These are phyloP conservation scores for Achatina immaculata DNA, from an alignment of 1,140 invertebrate genomes.

Conservation along the genomic window DNA sequence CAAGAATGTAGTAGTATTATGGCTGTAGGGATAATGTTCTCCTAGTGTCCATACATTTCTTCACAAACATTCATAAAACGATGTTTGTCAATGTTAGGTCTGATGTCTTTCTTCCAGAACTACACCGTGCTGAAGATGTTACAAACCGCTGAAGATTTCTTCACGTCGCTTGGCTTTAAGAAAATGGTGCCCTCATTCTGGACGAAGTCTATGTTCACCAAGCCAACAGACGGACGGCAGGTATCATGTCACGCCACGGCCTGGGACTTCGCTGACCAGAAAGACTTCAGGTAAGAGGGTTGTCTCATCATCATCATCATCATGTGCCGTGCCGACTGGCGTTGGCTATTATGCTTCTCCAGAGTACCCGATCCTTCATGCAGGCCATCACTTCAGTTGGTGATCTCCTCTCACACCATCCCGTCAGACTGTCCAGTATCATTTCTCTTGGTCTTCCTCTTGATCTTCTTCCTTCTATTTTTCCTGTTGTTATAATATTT, in stretches of 20 bases:
- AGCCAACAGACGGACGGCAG: constrained; percentile 77
- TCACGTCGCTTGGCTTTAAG: constrained; percentile 84
- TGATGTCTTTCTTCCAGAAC: constrained; percentile 70
- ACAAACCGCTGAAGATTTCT: constrained; percentile 87
- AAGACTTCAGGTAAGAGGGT: constrained; percentile 80
- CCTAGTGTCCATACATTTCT: neutral
- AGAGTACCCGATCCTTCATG: no score
- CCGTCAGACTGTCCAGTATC: no score
- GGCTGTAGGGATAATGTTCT: no score
- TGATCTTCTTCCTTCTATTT: no score
- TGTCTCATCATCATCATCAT: no score
- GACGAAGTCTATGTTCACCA: constrained; percentile 73
- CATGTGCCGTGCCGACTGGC: no score
- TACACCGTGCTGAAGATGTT: constrained; percentile 80
- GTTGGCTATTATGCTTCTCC: no score
- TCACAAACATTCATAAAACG: neutral
- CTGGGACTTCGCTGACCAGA: constrained; percentile 91
- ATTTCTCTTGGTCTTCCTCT: no score
- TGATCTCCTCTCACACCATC: no score
- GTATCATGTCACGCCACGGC: constrained; percentile 91
- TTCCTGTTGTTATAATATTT: no score
- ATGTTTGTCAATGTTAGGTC: neutral
- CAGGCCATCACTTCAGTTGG: no score
- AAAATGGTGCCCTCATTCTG: constrained; percentile 80
- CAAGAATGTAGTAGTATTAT: no score